These are phyloP conservation scores for Rousettus leschenaultii DNA, from an alignment of 2,113 vertebrate species.

Conservation along the genomic window DNA sequence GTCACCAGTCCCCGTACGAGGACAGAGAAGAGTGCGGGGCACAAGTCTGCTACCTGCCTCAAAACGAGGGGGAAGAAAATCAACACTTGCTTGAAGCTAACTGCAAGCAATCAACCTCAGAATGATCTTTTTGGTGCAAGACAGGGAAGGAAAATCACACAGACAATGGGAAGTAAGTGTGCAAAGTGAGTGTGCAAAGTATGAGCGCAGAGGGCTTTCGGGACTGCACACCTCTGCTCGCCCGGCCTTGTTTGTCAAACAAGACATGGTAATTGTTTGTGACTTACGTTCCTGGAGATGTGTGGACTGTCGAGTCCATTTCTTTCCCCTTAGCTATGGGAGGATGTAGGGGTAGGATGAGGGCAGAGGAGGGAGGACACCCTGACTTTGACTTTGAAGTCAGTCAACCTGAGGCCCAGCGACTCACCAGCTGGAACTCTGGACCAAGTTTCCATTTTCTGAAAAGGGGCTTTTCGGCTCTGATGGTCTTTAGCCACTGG, in stretches of 20 bases:
- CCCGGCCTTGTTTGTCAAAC: neutral
- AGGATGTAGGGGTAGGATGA: neutral
- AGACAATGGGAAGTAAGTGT: neutral
- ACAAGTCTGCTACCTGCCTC: neutral
- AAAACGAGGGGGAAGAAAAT: neutral
- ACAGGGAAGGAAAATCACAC: neutral
- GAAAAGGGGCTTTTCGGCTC: neutral
- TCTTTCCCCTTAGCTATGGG: neutral
- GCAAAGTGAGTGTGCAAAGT: neutral
- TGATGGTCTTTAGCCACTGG: neutral
- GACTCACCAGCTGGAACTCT: neutral
- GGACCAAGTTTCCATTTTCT: neutral
- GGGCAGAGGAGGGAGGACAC: rapidly evolving
- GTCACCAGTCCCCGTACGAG: neutral
- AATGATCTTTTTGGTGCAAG: rapidly evolving
- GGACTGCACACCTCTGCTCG: no score
- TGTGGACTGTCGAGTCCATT: neutral
- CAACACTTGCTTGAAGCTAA: neutral
- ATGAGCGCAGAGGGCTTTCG: neutral
- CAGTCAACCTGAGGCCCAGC: rapidly evolving
- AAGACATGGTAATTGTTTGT: neutral
- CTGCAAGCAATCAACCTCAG: neutral
- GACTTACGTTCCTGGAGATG: neutral
- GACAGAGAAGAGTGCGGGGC: no score
- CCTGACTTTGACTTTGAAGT: neutral